These are phyloP conservation scores for Chloroclysta siterata DNA, from an alignment of 2,888 invertebrate genomes.

Conservation along the genomic window DNA sequence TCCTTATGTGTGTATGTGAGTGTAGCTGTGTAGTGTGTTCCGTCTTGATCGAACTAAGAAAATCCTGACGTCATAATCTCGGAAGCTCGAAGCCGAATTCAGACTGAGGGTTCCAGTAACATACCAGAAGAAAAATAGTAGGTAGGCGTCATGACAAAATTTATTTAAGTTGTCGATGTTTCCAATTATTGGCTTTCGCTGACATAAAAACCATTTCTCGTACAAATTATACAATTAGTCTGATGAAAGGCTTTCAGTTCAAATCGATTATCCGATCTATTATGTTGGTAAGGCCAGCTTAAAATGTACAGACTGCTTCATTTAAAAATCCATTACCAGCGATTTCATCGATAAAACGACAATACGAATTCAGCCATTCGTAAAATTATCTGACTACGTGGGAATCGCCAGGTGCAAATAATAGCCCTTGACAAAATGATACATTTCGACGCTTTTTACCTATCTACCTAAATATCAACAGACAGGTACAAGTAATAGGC, in stretches of 20 bases:
- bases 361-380: conserved; percentile 30
- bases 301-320: conserved; percentile 14
- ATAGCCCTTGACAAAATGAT: conserved; percentile 19
- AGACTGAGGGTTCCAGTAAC: no score
- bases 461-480: background rate
- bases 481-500: no score
- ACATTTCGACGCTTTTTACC: background rate
- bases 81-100: no score
- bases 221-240: conserved; percentile 3
- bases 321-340: conserved; percentile 33
- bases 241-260: conserved; percentile 16
- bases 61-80: no score
- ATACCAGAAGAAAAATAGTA: no score
- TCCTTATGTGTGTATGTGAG: no score
- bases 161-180: background rate
- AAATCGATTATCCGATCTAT: conserved; percentile 14
- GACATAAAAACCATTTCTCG: background rate
- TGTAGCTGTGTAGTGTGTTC: no score
- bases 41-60: no score
- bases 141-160: no score
- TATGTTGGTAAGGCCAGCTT: conserved; percentile 15
- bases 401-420: conserved; percentile 29
- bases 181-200: background rate
- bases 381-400: conserved; percentile 31
- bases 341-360: conserved; percentile 32